phyloP scores from a whole-genome alignment of 2,888 invertebrate genomes.

The Orchesella flavescens region DNA sequence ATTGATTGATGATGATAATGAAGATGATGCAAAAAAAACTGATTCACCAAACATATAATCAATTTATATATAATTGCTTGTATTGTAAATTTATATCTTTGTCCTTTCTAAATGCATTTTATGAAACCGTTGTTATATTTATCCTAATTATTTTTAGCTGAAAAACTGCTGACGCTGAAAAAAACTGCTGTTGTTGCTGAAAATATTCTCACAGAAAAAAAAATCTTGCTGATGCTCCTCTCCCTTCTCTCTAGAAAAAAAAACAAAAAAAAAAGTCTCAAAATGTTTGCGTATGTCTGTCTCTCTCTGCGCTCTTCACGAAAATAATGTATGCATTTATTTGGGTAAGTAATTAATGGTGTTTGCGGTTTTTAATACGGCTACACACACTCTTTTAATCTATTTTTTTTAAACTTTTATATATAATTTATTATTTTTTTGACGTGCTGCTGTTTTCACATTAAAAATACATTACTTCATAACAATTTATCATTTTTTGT shows the following conservation, averaged over 20 bases:
- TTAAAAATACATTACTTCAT: too few species aligned
- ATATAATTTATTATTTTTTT: slow-evolving; percentile 22
- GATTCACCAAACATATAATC: too few species aligned
- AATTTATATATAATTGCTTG: slow-evolving; percentile 11
- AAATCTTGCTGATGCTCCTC: slow-evolving; percentile 51
- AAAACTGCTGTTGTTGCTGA: slow-evolving; percentile 44
- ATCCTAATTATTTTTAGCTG: slow-evolving; percentile 56
- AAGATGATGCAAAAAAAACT: not conserved
- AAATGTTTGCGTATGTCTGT: too few species aligned
- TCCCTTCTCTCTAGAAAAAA: slow-evolving; percentile 36
- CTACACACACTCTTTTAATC: slow-evolving; percentile 8
- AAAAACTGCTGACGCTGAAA: slow-evolving; percentile 41
- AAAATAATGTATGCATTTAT: slow-evolving; percentile 14
- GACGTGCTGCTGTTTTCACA: slow-evolving; percentile 20
- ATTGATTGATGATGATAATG: not conserved
- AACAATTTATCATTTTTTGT: too few species aligned
- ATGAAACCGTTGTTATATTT: slow-evolving; percentile 36
- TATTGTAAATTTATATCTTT: slow-evolving; percentile 6
- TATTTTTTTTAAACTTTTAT: too few species aligned
- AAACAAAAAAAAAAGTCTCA: not conserved
- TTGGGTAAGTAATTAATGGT: slow-evolving; percentile 62
- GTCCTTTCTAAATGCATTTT: slow-evolving; percentile 22
- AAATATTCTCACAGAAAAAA: slow-evolving; percentile 46
- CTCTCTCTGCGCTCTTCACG: slow-evolving; percentile 45
- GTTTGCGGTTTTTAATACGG: slow-evolving; percentile 47